Conservation (phyloP, 2,888 invertebrate genomes). For the Euplexia lucipara region DNA sequence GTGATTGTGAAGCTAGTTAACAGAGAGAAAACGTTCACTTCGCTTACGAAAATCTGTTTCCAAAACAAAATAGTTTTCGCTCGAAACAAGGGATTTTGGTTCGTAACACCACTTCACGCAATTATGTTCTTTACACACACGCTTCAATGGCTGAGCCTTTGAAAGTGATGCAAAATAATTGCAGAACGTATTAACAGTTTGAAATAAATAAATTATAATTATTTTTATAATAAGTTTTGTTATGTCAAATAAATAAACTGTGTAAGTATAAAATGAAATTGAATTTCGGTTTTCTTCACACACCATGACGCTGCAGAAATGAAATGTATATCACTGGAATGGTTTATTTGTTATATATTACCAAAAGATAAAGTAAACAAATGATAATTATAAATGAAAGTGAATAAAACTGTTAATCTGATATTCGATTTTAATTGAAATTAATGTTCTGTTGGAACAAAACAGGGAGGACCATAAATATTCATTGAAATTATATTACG, state of each 20-base stretch:
- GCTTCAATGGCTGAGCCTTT: conserved; percentile 17
- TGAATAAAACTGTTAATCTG: conserved; percentile 19
- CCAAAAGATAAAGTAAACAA: background rate
- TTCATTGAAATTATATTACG: conserved; percentile 22
- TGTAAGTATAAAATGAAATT: too few species aligned
- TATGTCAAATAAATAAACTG: too few species aligned
- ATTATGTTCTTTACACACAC: conserved; percentile 41
- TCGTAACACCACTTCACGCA: conserved; percentile 21
- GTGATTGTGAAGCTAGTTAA: conserved; percentile 25
- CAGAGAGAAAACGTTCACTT: conserved; percentile 4
- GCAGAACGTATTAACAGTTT: conserved; percentile 33
- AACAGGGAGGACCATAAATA: conserved; percentile 6
- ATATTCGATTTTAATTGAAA: conserved; percentile 30
- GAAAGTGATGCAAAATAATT: conserved; percentile 25
- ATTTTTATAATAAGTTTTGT: too few species aligned
- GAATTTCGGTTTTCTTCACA: conserved; percentile 17
- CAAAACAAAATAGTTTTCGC: conserved; percentile 38
- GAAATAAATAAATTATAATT: too few species aligned
- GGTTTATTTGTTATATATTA: conserved; percentile 3
- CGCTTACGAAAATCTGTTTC: conserved; percentile 18
- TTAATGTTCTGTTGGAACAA: conserved; percentile 20
- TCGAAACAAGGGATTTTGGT: conserved; percentile 30
- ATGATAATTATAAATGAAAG: conserved; percentile 15
- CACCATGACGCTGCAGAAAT: background rate
- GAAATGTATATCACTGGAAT: conserved; percentile 15